phyloP scores from a whole-genome alignment of 1,140 invertebrate species.

The Pinna nobilis region DNA sequence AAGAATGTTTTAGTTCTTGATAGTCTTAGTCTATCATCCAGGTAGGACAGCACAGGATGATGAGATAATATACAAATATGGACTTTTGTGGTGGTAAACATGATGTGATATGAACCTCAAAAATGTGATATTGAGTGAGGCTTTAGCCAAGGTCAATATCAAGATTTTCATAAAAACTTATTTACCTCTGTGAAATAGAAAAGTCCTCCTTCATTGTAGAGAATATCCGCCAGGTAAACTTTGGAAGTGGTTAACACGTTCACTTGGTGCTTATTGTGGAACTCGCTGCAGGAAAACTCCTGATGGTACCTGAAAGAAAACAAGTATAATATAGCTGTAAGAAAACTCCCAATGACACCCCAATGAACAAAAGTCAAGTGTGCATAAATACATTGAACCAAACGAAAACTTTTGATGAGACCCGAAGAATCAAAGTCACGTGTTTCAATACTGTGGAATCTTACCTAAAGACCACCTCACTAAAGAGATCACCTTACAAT shows the following conservation, averaged over 20 bases:
- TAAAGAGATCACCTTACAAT: too few species aligned
- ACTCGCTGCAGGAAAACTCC: conserved; percentile 85
- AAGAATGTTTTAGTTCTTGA: too few species aligned
- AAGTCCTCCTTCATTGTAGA: conserved; percentile 91
- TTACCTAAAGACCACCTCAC: too few species aligned
- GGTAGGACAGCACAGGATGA: conserved; percentile 62
- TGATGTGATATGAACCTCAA: conserved; percentile 32
- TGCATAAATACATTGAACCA: too few species aligned
- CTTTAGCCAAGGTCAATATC: neutral
- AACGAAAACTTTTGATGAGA: too few species aligned
- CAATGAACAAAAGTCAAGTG: too few species aligned
- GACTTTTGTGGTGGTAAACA: too few species aligned
- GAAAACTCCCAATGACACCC: neutral
- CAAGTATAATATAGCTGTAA: neutral
- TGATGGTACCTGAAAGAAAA: conserved; percentile 75
- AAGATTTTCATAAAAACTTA: neutral
- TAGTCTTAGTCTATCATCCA: too few species aligned
- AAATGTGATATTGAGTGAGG: neutral
- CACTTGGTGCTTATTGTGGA: conserved; percentile 92
- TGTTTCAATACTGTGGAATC: too few species aligned
- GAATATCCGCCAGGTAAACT: conserved; percentile 88
- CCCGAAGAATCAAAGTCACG: too few species aligned
- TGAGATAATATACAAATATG: too few species aligned
- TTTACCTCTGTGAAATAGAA: conserved; percentile 94
- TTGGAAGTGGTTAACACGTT: conserved; percentile 87